A percentile compares a stretch with the other conserved stretches of the same genome.
Evolutionary conservation across 2,113 vertebrate genomes (phyloP).

Genomic region (Paratilapia polleni): DNA sequence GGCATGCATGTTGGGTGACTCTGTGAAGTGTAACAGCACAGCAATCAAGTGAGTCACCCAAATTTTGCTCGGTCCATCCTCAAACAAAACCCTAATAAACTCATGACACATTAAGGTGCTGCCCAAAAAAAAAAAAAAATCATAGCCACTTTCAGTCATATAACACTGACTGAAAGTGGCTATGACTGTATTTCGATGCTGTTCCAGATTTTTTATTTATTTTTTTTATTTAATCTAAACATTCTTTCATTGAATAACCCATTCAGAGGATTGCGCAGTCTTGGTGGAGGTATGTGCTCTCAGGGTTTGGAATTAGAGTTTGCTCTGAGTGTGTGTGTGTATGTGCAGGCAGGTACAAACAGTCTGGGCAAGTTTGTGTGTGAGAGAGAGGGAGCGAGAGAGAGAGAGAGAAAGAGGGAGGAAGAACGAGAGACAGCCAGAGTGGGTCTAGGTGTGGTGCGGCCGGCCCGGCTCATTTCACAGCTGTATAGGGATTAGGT

Average conservation of each 20-base stretch:
- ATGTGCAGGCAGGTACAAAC: slow-evolving; percentile 33
- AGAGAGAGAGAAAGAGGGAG: neutral
- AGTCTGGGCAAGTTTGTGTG: neutral
- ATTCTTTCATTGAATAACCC: neutral
- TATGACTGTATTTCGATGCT: neutral
- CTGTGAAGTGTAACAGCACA: too few species aligned
- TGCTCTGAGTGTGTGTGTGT: slow-evolving; percentile 3
- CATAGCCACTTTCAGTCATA: neutral
- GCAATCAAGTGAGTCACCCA: too few species aligned
- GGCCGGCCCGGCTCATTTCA: slow-evolving; percentile 81
- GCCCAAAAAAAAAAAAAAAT: neutral
- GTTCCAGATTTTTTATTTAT: neutral
- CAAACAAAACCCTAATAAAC: neutral
- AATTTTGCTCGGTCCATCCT: neutral
- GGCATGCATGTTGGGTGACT: too few species aligned
- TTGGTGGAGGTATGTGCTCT: slow-evolving; percentile 37
- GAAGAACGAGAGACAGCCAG: slow-evolving; percentile 23
- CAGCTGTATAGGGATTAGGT: slow-evolving; percentile 89
- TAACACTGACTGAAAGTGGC: neutral
- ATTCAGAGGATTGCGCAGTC: slow-evolving; percentile 28
- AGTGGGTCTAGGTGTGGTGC: slow-evolving; percentile 47
- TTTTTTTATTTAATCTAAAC: neutral
- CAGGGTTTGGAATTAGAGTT: slow-evolving; percentile 36
- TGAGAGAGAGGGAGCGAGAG: neutral
- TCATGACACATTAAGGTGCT: neutral